Conservation (phyloP, 2,888 invertebrate species). For the Pollenia angustigena region DNA sequence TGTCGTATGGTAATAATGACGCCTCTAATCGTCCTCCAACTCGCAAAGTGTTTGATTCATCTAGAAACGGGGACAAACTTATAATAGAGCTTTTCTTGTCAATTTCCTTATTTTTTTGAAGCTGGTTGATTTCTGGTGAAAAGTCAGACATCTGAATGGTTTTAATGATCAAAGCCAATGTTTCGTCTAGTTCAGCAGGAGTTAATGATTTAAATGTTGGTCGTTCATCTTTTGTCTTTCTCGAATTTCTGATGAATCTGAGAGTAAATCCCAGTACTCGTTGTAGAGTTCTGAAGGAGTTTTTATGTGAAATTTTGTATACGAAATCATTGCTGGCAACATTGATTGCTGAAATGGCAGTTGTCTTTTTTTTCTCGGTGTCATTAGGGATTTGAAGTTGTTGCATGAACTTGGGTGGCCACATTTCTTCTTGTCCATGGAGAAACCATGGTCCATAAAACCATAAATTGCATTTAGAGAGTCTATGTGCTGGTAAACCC, state of each 20-base stretch:
- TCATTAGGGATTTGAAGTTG: background rate
- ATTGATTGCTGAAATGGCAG: background rate
- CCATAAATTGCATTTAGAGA: slow-evolving; percentile 16
- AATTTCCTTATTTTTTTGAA: background rate
- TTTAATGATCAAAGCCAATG: background rate
- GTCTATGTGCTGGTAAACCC: slow-evolving; percentile 2
- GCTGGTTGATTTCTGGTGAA: background rate
- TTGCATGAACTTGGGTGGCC: background rate
- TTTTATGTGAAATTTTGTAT: background rate
- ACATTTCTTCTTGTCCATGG: background rate
- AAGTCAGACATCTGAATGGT: background rate
- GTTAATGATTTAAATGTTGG: background rate
- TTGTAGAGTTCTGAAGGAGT: background rate
- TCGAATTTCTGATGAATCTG: too few relatives aligned
- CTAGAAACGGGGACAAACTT: too few relatives aligned
- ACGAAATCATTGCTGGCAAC: background rate
- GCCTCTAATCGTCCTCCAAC: background rate
- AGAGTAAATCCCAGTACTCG: background rate
- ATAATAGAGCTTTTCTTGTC: too few relatives aligned
- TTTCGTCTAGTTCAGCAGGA: background rate
- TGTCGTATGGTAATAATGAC: background rate
- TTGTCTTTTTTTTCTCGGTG: slow-evolving; percentile 8
- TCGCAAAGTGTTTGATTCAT: background rate
- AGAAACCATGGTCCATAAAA: slow-evolving; percentile 1
- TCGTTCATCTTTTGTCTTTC: background rate